A percentile compares a stretch with the other conserved stretches of the same genome.
Conservation (phyloP, 2,888 invertebrate species). For the Leptinotarsa tumamoca region DNA sequence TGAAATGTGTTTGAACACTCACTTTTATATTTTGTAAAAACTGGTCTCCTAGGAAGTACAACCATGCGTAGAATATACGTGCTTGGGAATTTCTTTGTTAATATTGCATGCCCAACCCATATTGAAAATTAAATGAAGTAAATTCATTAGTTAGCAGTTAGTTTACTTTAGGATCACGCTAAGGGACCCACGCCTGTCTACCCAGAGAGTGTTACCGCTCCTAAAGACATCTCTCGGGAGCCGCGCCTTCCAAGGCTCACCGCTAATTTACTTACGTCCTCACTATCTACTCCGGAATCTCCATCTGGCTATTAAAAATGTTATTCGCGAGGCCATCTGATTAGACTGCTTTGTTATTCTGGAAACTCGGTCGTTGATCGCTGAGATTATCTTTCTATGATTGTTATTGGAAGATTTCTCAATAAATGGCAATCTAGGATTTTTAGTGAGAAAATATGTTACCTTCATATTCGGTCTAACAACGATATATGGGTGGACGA, state of each 20-base stretch:
- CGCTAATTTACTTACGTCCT: conserved; percentile 51
- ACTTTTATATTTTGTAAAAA: too few relatives aligned
- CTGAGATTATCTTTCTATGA: background rate
- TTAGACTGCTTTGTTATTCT: conserved; percentile 31
- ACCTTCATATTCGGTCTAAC: too few relatives aligned
- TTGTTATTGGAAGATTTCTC: too few relatives aligned
- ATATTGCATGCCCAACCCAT: conserved; percentile 55
- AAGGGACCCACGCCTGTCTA: conserved; percentile 64
- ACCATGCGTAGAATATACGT: conserved; percentile 10
- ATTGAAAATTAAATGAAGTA: conserved; percentile 59
- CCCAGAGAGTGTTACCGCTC: conserved; percentile 60
- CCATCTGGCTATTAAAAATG: conserved; percentile 48
- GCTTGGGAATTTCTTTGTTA: conserved; percentile 44
- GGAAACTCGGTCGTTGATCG: conserved; percentile 16
- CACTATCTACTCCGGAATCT: conserved; percentile 43
- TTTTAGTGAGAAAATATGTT: too few relatives aligned
- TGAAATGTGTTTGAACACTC: too few relatives aligned
- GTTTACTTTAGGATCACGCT: conserved; percentile 65
- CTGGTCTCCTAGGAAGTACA: background rate
- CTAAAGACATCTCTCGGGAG: conserved; percentile 66
- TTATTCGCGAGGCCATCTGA: conserved; percentile 49
- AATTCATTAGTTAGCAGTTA: conserved; percentile 62
- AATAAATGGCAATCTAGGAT: too few relatives aligned
- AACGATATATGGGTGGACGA: too few relatives aligned
- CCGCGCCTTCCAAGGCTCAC: conserved; percentile 60